Base-by-base conservation (phyloP, 2,113 vertebrate genomes). In the Reinhardtius hippoglossoides region DNA sequence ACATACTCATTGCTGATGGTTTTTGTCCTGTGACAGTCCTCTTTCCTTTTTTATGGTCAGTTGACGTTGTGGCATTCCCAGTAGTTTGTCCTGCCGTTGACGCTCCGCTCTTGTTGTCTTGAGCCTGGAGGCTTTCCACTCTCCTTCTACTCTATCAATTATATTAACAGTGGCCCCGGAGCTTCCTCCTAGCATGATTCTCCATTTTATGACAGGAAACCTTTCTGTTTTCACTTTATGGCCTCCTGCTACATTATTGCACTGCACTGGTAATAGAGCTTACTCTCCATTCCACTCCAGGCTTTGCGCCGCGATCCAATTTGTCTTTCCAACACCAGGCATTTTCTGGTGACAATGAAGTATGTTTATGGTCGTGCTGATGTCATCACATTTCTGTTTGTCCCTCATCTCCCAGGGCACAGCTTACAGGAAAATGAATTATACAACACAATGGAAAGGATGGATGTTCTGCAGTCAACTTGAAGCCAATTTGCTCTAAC, bases 321-420 rank as follows among this genome's bases (percentile, higher is more conserved):
- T 86, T 76, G 57, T 87, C 85, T 83, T 59, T 81, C 70, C 59
- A 84, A 61, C 59, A 48, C 48, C 4, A 37, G 81, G 79, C 48
- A 42, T 76, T 83, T 90, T 72, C 69, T 59, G 58, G 74, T 84
- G 87, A 83, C 87, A 87, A 83, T 84, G 81, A 87, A 74, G 71
- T 75, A 88, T 90, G 79, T 85, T 90, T 86, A 89, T 80, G 79
- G 73, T 57, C 23, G 26, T 86, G 87, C 87, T 88, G 83, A 89
- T 90, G 89, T 89, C 87, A 86, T 89, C 87, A 86, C 81, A 84
- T 87, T 86, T 87, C 66, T 80, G 88, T 86, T 86, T 88, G 76
- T 78, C 81, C 83, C 85, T 66, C 88, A 67, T 89, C 74, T 86
- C 83, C 55, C 20, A 8, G 67, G 65, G 78, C 77, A 82, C 63